Percentiles rank a stretch among this genome's conserved stretches.
Conservation (phyloP, 2,113 vertebrate genomes). For the Ameiurus melas region DNA sequence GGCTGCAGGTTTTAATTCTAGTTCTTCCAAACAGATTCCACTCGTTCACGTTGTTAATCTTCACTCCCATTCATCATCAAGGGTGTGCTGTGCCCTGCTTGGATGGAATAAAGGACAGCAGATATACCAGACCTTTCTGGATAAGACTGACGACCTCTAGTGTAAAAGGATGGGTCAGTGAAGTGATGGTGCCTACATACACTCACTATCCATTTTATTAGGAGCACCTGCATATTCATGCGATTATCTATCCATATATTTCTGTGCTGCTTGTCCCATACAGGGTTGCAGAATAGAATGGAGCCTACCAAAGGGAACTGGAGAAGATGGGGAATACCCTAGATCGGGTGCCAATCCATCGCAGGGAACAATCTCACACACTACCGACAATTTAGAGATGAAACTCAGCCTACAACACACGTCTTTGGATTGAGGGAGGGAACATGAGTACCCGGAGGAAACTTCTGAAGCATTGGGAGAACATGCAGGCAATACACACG, state of each 20-base stretch:
- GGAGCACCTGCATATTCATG: not conserved
- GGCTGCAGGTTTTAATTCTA: not conserved
- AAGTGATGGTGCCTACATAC: not conserved
- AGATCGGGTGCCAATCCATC: too few relatives aligned
- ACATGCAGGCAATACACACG: too few relatives aligned
- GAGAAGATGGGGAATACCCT: too few relatives aligned
- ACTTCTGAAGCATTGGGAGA: too few relatives aligned
- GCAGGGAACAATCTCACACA: too few relatives aligned
- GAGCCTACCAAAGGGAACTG: too few relatives aligned
- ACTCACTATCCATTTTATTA: not conserved
- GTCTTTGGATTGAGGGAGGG: too few relatives aligned
- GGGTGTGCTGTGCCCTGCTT: not conserved
- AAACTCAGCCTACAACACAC: too few relatives aligned
- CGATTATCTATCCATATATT: not conserved
- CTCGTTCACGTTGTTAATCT: not conserved
- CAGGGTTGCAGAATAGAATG: too few relatives aligned
- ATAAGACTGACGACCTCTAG: not conserved
- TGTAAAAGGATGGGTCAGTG: not conserved
- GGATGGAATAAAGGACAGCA: not conserved
- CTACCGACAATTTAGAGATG: too few relatives aligned
- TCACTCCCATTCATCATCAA: not conserved
- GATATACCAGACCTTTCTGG: not conserved
- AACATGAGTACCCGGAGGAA: too few relatives aligned
- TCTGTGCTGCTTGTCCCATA: not conserved
- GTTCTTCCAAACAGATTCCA: not conserved